Conservation (phyloP, 2,888 invertebrate genomes). For the Ferdinandea cuprea region DNA sequence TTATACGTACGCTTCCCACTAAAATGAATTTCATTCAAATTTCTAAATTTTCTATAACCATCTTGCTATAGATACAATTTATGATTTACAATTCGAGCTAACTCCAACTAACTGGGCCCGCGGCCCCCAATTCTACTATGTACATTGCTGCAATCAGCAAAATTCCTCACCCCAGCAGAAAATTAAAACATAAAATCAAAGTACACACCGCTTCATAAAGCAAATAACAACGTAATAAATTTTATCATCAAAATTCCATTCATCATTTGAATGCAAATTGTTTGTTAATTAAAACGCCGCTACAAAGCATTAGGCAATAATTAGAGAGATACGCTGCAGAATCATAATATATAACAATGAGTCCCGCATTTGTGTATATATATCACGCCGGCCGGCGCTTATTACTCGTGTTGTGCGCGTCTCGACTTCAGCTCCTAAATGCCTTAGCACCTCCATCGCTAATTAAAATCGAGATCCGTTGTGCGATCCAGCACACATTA, state of each 20-base stretch:
- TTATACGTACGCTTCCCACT: no score
- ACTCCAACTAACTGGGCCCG: no score
- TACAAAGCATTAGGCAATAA: conserved; percentile 31
- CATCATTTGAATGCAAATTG: conserved; percentile 60
- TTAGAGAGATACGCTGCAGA: conserved; percentile 18
- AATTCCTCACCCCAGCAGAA: neutral
- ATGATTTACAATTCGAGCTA: no score
- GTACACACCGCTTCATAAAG: conserved; percentile 9
- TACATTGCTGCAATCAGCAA: no score
- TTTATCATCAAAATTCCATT: conserved; percentile 48
- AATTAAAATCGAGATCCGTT: conserved; percentile 62
- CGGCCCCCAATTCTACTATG: no score
- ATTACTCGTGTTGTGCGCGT: neutral
- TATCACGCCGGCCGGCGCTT: no score
- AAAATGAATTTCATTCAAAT: no score
- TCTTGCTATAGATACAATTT: no score
- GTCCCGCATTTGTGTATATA: neutral
- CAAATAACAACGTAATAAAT: conserved; percentile 39
- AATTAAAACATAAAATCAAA: conserved; percentile 6
- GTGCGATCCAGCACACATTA: conserved; percentile 45
- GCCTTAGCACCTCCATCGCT: conserved; percentile 23
- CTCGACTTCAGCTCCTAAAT: neutral
- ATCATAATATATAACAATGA: conserved; percentile 18
- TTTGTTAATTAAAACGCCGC: conserved; percentile 62
- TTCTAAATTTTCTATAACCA: no score